phyloP scores from a whole-genome alignment of 35 echinoderm and acorn worm species.

The Apostichopus japonicus region DNA sequence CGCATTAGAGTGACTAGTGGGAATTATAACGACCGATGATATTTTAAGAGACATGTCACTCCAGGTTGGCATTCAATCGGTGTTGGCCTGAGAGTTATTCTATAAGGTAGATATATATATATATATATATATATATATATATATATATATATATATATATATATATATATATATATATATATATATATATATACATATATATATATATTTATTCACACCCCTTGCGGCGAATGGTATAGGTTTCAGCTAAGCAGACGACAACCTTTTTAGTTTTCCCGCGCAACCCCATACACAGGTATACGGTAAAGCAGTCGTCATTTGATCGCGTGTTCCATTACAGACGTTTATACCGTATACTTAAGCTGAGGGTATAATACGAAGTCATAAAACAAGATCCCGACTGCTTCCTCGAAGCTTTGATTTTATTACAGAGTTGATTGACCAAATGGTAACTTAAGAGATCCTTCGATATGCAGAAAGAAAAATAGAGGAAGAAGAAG shows the following conservation, averaged over 20 bases:
- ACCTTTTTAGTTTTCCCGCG: background rate
- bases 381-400: too few relatives aligned
- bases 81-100: background rate
- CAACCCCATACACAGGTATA: background rate
- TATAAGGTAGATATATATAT: background rate
- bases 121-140: too few relatives aligned
- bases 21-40: background rate
- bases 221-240: background rate
- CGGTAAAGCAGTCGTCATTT: background rate
- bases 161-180: too few relatives aligned
- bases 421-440: background rate
- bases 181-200: too few relatives aligned
- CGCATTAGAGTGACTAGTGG: background rate
- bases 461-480: background rate
- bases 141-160: too few relatives aligned
- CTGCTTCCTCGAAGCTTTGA: background rate
- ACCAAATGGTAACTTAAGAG: background rate
- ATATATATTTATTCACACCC: too few relatives aligned
- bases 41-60: background rate
- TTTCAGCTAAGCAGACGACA: background rate
- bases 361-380: background rate
- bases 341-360: background rate
- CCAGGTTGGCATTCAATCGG: background rate
- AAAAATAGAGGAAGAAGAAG: too few relatives aligned
- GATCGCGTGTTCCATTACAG: background rate